Base-by-base conservation (phyloP, 1,140 invertebrate genomes). In the Trichogramma pretiosum region DNA sequence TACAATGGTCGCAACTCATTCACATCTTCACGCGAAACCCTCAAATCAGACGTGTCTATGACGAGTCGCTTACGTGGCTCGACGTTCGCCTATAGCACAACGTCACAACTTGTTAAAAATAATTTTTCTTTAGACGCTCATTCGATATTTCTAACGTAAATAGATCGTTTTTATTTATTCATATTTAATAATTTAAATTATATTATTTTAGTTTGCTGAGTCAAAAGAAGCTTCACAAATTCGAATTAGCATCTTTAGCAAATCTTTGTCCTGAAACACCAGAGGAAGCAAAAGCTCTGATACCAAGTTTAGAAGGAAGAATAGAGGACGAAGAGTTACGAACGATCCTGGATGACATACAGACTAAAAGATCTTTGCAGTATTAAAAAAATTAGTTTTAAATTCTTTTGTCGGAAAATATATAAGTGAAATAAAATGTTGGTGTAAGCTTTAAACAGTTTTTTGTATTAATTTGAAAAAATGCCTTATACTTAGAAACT, bases 201-300 rank as follows among this genome's bases (percentile, higher is more conserved):
- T n/a, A n/a, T 5, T 34, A 34, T 34, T 34, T 34, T 34, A 95
- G 91, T 70, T 78, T 95, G 46, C 69, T 96, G n/a, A 87, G 86
- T 70, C 87, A 89, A 63, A 98, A 96, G 62, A 94, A 96, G 63
- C 70, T 99, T 9, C 96, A 99, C 68, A 98, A 99, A 74, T 99
- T 98, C 75, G 97, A 99, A 70, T 74, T 99, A 17, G 95, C 97
- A 3, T 90, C 94, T 18, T 74, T 99, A 44, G 94, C 94, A 2
- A 99, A 99, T 74, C 72, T 99, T 3, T 98, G 93, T 67, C 97
- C 97, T 1, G 94, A 99, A 75, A 93, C 89, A 17, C 86, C 93
- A 1, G 95, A 98, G 65, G 95, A 99, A 75, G 93, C 93, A 0
- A 98, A 98, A 74, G 87, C 93, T 26, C 70, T 98, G 3, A 96